Evolutionary conservation across 2,888 invertebrate genomes (phyloP), one percentile per base, ranked within the genome.

Genomic region (Homarus gammarus): DNA sequence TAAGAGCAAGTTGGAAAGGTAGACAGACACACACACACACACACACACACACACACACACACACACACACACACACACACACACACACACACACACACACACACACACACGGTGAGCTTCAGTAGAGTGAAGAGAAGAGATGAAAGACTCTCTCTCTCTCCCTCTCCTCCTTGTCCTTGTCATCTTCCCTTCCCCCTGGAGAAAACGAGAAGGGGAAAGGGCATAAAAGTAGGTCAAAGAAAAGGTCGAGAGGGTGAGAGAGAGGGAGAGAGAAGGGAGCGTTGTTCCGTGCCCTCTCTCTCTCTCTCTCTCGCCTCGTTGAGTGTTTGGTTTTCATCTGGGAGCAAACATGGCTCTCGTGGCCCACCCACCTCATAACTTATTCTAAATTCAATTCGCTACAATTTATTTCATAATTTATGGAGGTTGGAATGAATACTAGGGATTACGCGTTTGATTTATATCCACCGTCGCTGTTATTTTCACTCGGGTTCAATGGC

Each of bases 251-350:
- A 70, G 70, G 31, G 70, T 27, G 70, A 68, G 68, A 68, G 68
- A 68, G 68, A 61, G 68, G 68, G 68, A 68, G 68, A 68, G 68
- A 68, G n/a, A n/a, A 68, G 68, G 68, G n/a, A 68, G 68, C 27
- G 10, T 27, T 5, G 31, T 68, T 18, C 31, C 38, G 73, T 73
- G 68, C 44, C 12, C 44, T 44, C 44, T 44, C 44, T 44, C 44
- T n/a, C n/a, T n/a, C n/a, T n/a, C n/a, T n/a, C n/a, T n/a, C n/a
- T n/a, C n/a, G n/a, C n/a, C n/a, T n/a, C n/a, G n/a, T 68, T 27
- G 0, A 15, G 70, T 70, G 31, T 70, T 33, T 70, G 70, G 56
- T 22, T 56, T 56, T 56, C 56, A 56, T 70, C 3, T 70, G 70
- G 33, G 70, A 36, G 70, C 36, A 36, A 36, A 36, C 36, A 36